These are phyloP conservation scores for Trachops cirrhosus DNA, from an alignment of 2,797 vertebrate genomes.

Conservation along the genomic window DNA sequence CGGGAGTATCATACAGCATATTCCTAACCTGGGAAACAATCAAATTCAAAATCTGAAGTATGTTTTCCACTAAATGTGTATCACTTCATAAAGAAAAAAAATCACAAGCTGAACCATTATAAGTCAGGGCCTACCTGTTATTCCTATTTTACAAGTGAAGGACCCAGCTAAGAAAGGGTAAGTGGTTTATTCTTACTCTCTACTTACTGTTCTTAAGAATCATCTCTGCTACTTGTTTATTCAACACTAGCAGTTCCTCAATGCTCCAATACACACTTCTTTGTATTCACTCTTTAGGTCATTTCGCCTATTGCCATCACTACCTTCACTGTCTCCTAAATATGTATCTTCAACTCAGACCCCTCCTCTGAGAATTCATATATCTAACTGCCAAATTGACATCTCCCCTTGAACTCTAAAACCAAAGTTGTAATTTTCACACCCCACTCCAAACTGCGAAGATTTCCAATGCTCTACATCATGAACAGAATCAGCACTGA, in stretches of 20 bases:
- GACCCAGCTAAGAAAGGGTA: background rate
- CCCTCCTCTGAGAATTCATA: background rate
- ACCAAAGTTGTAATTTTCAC: background rate
- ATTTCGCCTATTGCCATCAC: background rate
- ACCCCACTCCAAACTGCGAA: background rate
- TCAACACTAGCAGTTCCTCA: background rate
- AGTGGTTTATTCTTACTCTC: background rate
- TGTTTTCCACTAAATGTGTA: background rate
- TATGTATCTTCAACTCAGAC: background rate
- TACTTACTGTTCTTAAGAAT: background rate
- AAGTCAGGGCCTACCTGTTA: background rate
- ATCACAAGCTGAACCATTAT: background rate
- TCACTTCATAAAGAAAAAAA: background rate
- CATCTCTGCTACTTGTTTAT: background rate
- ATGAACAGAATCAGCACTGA: background rate
- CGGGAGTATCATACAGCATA: background rate
- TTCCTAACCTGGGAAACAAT: background rate
- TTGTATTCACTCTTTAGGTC: background rate
- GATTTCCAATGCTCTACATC: background rate
- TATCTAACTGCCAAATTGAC: background rate
- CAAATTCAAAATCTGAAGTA: background rate
- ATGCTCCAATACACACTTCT: background rate
- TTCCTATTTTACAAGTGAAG: background rate
- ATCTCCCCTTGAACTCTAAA: slow-evolving; percentile 27
- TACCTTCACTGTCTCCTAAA: background rate